Conservation (phyloP, 2,797 vertebrate species). For the Astyanax mexicanus region DNA sequence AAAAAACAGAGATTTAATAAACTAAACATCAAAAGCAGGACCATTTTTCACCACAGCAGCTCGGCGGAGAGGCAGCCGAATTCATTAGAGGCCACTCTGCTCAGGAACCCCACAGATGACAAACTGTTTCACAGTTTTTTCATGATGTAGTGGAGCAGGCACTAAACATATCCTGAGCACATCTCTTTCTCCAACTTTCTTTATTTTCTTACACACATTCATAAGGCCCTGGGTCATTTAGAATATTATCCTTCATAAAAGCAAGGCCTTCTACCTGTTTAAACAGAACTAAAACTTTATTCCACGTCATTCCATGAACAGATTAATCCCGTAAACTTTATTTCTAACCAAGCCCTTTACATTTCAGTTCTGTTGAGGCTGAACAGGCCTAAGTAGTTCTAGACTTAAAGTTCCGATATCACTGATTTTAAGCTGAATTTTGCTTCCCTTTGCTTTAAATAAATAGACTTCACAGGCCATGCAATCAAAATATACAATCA, state of each 20-base stretch:
- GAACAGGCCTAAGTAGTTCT: too few species aligned
- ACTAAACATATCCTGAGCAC: constrained; percentile 55
- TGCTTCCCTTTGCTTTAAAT: too few species aligned
- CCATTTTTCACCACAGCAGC: constrained; percentile 62
- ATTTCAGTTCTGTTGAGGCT: too few species aligned
- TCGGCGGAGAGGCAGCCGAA: constrained; percentile 53
- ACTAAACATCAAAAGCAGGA: constrained; percentile 63
- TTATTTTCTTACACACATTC: constrained; percentile 36
- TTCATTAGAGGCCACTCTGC: constrained; percentile 58
- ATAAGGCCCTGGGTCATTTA: background rate
- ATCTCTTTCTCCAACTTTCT: constrained; percentile 6
- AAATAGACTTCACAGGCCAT: too few species aligned
- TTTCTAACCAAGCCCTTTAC: too few species aligned
- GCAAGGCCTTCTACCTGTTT: constrained; percentile 49
- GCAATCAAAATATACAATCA: too few species aligned
- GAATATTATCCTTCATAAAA: constrained; percentile 44
- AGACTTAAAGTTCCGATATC: too few species aligned
- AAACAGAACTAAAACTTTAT: constrained; percentile 36
- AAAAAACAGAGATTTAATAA: constrained; percentile 64
- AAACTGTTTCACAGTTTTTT: constrained; percentile 48
- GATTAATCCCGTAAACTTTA: constrained; percentile 29
- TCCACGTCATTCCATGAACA: constrained; percentile 44
- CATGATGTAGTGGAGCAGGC: constrained; percentile 17
- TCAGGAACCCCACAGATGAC: constrained; percentile 55
- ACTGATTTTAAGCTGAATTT: too few species aligned